Percentiles rank a stretch among this genome's conserved stretches.
Evolutionary conservation across 1,140 invertebrate species (phyloP).

Genomic region (Ceratosolen fusciceps): DNA sequence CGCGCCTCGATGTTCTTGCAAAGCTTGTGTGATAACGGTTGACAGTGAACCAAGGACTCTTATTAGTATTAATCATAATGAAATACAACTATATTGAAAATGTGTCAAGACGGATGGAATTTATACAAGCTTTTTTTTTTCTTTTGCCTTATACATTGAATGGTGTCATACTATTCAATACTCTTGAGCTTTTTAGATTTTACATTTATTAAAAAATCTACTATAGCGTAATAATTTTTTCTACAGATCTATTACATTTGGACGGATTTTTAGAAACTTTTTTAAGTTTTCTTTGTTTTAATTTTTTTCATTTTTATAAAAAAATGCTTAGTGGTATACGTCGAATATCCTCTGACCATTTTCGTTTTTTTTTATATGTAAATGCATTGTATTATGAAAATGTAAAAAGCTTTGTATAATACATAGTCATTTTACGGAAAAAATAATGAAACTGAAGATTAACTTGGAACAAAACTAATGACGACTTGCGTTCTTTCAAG

Average conservation of each 20-base stretch:
- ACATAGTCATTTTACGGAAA: constrained; percentile 33
- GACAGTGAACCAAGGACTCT: constrained; percentile 40
- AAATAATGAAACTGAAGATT: constrained; percentile 23
- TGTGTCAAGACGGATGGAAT: constrained; percentile 33
- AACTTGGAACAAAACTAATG: constrained; percentile 24
- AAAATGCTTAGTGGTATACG: constrained; percentile 20
- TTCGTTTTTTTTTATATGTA: constrained; percentile 35
- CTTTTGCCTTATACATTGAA: constrained; percentile 31
- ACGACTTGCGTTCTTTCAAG: constrained; percentile 36
- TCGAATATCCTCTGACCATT: constrained; percentile 43
- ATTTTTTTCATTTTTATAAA: constrained; percentile 37
- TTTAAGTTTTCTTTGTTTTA: constrained; percentile 39
- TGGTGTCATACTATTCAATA: constrained; percentile 49
- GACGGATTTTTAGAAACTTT: constrained; percentile 38
- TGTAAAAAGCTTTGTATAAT: constrained; percentile 40
- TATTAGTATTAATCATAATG: constrained; percentile 24
- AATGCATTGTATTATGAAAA: constrained; percentile 20
- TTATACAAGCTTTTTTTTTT: constrained; percentile 47
- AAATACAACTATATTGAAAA: constrained; percentile 30
- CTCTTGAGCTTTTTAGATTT: constrained; percentile 56
- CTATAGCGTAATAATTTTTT: constrained; percentile 61
- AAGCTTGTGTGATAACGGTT: constrained; percentile 47
- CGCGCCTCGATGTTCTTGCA: constrained; percentile 25
- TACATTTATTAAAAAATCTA: constrained; percentile 62
- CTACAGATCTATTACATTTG: constrained; percentile 48